Base-by-base conservation (phyloP, 2,113 vertebrate species). In the Martes martes region DNA sequence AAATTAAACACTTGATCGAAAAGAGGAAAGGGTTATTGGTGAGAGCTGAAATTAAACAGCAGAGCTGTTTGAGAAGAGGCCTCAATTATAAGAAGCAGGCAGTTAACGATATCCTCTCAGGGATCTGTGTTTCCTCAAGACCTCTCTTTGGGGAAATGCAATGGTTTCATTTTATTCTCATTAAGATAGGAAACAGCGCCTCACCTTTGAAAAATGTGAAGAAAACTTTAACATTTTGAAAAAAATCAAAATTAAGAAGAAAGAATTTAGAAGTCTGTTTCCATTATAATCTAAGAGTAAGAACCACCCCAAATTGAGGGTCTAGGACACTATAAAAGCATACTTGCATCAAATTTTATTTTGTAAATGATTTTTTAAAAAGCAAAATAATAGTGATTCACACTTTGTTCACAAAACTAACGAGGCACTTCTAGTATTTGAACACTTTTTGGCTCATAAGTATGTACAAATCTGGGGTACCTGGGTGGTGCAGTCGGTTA, bases 1-100 rank as follows among this genome's bases (percentile, higher is more conserved):
- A 99, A 99, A 99, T 99, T 98, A 99, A 99, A 98, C 98, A 99
- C 98, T 99, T 99, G 98, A 98, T 99, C 98, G 98, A 97, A 98
- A 99, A 98, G 97, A 98, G 74, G 93, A 96, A 97, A 98, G 97
- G 98, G 98, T 98, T 98, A 98, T 98, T 98, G 97, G 98, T 3
- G 83, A 98, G 98, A 98, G 98, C 98, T 97, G 98, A 98, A 98
- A 98, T 99, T 99, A 99, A 98, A 98, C 97, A 98, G 96, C 83
- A 98, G 98, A 80, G 91, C 97, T 98, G 96, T 98, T 96, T 94
- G 96, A 97, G 97, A 96, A 98, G 97, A 98, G 98, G 95, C 95
- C 98, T 98, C 98, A 97, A 86, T 97, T 97, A 96, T 97, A 97
- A 98, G 97, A 98, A 98, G 97, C 67, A 96, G 95, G 95, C 90